Conservation (phyloP, 2,113 vertebrate genomes). For the Tamias sibiricus region DNA sequence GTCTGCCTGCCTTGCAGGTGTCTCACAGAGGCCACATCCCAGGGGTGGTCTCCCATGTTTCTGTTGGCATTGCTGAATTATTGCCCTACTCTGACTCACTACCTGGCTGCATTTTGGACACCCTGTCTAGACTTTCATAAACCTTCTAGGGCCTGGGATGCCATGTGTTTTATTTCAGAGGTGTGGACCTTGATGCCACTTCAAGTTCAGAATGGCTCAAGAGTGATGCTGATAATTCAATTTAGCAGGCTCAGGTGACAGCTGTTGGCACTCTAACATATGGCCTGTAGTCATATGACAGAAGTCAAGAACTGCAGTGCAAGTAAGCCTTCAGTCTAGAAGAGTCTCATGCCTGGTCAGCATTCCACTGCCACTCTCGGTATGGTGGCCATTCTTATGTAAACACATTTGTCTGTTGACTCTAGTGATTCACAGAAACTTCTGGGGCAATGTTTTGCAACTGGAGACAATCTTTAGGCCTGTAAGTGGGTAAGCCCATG, state of each 20-base stretch:
- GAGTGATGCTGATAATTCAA: background rate
- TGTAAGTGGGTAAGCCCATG: background rate
- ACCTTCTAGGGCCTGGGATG: background rate
- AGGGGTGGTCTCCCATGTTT: accelerated
- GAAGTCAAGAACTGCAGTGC: background rate
- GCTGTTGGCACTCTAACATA: background rate
- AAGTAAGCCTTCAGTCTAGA: background rate
- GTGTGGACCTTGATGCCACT: background rate
- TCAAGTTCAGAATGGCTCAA: background rate
- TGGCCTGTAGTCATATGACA: background rate
- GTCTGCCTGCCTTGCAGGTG: background rate
- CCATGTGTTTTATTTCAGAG: background rate
- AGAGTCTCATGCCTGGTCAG: background rate
- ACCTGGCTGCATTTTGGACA: background rate
- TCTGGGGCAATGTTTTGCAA: background rate
- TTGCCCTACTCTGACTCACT: background rate
- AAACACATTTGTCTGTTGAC: background rate
- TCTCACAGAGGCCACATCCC: background rate
- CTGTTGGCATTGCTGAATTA: background rate
- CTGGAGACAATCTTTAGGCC: background rate
- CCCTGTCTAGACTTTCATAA: background rate
- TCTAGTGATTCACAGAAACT: background rate
- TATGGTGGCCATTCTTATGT: background rate
- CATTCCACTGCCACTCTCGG: background rate
- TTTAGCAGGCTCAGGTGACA: background rate